These are phyloP conservation scores for Tapirus terrestris DNA, from an alignment of 2,113 vertebrate genomes.

Conservation along the genomic window DNA sequence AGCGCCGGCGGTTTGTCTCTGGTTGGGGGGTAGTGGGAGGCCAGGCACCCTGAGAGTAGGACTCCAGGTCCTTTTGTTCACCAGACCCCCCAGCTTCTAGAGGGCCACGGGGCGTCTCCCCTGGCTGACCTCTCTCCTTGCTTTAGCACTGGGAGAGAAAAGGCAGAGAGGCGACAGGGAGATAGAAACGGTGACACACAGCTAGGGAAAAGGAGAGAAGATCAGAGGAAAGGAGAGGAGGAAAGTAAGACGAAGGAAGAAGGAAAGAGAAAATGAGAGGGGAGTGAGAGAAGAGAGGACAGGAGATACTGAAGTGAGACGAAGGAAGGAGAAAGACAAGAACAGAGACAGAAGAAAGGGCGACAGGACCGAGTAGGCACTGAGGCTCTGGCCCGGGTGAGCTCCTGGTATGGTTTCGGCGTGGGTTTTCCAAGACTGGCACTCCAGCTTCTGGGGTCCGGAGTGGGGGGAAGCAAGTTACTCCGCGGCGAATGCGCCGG, in stretches of 20 bases:
- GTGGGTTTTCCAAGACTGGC: not conserved
- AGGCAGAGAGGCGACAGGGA: not conserved
- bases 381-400: not conserved
- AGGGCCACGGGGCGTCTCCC: not conserved
- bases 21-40: not conserved
- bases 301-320: not conserved
- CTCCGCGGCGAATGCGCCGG: not conserved
- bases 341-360: not conserved
- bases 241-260: not conserved
- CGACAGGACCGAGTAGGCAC: not conserved
- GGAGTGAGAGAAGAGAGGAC: not conserved
- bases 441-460: not conserved
- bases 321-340: not conserved
- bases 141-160: not conserved
- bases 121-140: not conserved
- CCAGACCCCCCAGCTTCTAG: conserved; percentile 37
- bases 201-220: not conserved
- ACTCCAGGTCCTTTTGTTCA: conserved; percentile 70
- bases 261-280: not conserved
- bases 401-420: not conserved
- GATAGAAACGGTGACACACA: not conserved
- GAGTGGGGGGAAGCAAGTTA: conserved; percentile 33
- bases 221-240: not conserved
- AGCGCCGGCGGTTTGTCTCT: not conserved
- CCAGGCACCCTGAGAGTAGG: not conserved